Base-by-base conservation (phyloP, 2,888 invertebrate species). In the Tenthredo amoena region DNA sequence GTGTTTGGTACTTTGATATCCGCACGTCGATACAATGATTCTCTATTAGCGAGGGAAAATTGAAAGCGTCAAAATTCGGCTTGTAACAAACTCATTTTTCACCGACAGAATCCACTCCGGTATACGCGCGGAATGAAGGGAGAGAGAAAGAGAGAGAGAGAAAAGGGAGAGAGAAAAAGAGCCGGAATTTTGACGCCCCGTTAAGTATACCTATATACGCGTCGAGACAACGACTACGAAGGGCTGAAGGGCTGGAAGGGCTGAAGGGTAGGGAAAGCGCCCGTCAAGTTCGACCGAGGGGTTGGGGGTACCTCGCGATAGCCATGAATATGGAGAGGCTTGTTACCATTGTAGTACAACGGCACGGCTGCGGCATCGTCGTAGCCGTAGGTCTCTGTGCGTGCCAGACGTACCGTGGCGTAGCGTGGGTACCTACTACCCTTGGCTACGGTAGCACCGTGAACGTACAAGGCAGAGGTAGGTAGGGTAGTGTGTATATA, bases 241-340 rank as follows among this genome's bases (percentile, higher is more conserved):
- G 74, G 31, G 40, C 10, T 43, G 43, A 74, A 21, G 74, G 74
- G 68, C 68, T 68, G 68, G 68, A 68, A 62, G 62, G 62, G 26
- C 2, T 26, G 26, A 12, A 62, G 71, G 31, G 68, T 26, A 26
- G 79, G 81, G 37, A 81, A 81, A 81, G 81, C 81, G 58, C 81
- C 50, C 81, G 81, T 81, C 81, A 81, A 81, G 81, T 81, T 81
- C 81, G 62, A 81, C 58, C 81, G 40, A 81, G 81, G 81, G 81
- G 58, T 58, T 15, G 58, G 81, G 62, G 81, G 81, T 40, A 21
- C 58, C 31, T 18, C 34, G 81, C 83, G 71, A 65, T 83, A 83
- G 65, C 90, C 90, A 93, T 93, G 93, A 93, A 93, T 93, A 93
- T 93, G 92, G 91, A 93, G 90, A 88, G 89, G 90, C 91, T 92